Conservation (phyloP, 2,113 vertebrate species). For the Macrotis lagotis region DNA sequence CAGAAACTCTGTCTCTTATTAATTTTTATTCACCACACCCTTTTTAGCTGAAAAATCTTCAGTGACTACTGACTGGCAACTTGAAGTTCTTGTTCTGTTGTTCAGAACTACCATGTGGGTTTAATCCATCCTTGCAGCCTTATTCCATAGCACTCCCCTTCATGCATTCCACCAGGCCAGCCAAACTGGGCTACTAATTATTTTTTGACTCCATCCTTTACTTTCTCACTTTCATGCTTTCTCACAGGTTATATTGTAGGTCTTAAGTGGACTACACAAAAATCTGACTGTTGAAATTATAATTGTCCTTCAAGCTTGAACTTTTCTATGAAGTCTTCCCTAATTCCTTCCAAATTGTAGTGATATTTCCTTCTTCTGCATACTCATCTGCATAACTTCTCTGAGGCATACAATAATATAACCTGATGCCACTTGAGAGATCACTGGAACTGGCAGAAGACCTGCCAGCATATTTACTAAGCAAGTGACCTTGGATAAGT, state of each 20-base stretch:
- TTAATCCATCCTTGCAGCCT: background rate
- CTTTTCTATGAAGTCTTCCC: background rate
- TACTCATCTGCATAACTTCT: background rate
- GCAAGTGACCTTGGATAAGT: no score
- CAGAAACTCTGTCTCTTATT: background rate
- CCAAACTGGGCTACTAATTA: background rate
- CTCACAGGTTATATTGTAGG: background rate
- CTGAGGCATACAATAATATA: background rate
- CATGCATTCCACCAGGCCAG: background rate
- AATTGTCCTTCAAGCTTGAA: background rate
- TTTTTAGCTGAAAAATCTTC: background rate
- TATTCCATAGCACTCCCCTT: background rate
- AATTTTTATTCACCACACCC: background rate
- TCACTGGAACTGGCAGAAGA: no score
- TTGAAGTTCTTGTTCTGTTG: background rate
- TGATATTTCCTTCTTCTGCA: background rate
- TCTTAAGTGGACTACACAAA: background rate
- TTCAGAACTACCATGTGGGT: background rate
- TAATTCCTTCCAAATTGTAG: background rate
- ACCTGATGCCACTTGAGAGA: background rate
- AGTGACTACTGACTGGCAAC: background rate
- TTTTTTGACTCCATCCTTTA: background rate
- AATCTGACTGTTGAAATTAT: background rate
- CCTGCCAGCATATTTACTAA: no score
- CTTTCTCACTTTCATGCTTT: background rate